Base-by-base conservation (phyloP, 2,888 invertebrate genomes). In the Taphrorychus bicolor region DNA sequence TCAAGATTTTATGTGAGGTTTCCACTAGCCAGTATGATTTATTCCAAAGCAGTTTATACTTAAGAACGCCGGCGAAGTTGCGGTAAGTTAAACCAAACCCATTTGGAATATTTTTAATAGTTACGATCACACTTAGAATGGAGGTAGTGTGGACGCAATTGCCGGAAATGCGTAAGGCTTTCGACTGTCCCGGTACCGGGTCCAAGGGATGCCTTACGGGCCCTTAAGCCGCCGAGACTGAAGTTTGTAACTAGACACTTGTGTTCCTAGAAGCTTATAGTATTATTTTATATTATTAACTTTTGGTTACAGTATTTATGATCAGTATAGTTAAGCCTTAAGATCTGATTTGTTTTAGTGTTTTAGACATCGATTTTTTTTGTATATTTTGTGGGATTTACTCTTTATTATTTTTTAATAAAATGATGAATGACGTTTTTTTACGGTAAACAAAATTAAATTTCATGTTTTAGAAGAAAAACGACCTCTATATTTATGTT, bases 1-100 rank as follows among this genome's bases (percentile, higher is more conserved):
- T 48, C 71, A 74, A 81, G 81, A 81, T 80, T 56, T 80, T 78
- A 69, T 84, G 82, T 78, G 82, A 82, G 51, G 76, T 76, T 23
- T 76, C 77, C 16, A 80, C 80, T 2, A 71, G 71, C 22, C 80
- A 82, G 65, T 79, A 81, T 70, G 78, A 82, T 69, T 76, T 83
- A 40, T 75, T 81, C 66, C 82, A 84, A 57, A 79, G 78, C 60
- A 76, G 80, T 21, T 76, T 80, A n/a, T 76, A 81, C 70, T 80
- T 80, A 68, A 75, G 78, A 66, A 73, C 84, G 32, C 32, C 32
- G 32, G 32, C 32, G 11, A 32, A 32, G 32, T 32, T 32, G 32
- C 32, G 32, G 32, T 32, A 32, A 32, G 32, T 32, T 14, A 18
- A 19, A 42, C 41, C 16, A 0, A 9, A 17, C 11, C 4, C 9